phyloP scores from a whole-genome alignment of 1,140 invertebrate species.

The Dendroctonus valens region DNA sequence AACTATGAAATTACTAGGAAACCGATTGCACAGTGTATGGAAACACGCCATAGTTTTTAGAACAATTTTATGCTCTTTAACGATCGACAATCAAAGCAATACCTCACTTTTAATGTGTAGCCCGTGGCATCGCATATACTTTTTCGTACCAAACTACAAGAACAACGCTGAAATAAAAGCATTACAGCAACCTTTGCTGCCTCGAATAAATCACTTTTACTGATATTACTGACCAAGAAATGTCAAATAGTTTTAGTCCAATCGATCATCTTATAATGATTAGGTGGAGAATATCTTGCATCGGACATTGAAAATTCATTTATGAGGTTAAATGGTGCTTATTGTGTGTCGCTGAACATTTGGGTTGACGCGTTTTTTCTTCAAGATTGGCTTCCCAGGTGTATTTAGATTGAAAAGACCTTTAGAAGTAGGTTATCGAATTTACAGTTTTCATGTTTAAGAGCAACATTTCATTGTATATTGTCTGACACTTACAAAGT shows the following conservation, averaged over 20 bases:
- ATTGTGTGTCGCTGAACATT: no score
- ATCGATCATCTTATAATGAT: conserved; percentile 26
- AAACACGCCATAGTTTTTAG: conserved; percentile 19
- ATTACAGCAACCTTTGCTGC: conserved; percentile 27
- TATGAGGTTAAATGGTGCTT: no score
- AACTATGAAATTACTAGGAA: not conserved
- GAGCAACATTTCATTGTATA: no score
- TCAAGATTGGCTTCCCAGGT: no score
- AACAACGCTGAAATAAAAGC: conserved; percentile 23
- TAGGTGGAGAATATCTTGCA: conserved; percentile 11
- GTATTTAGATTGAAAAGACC: no score
- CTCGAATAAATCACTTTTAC: conserved; percentile 30
- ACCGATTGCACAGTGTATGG: not conserved
- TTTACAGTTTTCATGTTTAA: no score
- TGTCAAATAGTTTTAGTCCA: conserved; percentile 18
- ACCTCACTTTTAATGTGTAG: conserved; percentile 26
- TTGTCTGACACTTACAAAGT: no score
- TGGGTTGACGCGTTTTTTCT: no score
- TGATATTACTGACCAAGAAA: conserved; percentile 32
- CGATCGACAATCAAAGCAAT: conserved; percentile 23
- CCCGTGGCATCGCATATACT: conserved; percentile 22
- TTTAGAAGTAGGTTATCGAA: no score
- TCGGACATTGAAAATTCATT: no score
- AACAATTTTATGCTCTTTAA: conserved; percentile 28
- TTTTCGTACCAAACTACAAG: conserved; percentile 15